phyloP scores from a whole-genome alignment of 2,113 vertebrate genomes.

The Pogona vitticeps region DNA sequence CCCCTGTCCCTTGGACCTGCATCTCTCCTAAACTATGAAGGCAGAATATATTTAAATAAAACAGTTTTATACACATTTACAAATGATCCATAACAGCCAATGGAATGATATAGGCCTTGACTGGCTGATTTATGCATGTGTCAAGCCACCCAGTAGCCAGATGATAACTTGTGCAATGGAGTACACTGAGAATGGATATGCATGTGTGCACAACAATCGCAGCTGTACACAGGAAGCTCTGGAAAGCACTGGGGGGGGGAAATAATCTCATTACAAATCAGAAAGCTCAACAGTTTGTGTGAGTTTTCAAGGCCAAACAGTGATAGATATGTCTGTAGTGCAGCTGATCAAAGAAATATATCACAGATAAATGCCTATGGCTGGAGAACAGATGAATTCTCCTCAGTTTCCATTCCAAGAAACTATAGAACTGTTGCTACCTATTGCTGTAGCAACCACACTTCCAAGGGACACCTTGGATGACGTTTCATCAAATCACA shows the following conservation, averaged over 20 bases:
- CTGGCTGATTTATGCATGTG: rapidly evolving
- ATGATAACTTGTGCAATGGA: neutral
- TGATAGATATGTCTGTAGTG: neutral
- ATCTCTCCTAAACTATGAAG: conserved; percentile 49
- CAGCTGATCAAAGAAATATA: neutral
- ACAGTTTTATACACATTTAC: conserved; percentile 69
- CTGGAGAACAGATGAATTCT: neutral
- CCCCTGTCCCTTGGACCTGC: conserved; percentile 38
- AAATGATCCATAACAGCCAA: conserved; percentile 63
- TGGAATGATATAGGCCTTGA: conserved; percentile 51
- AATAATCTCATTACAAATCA: conserved; percentile 73
- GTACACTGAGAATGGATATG: conserved; percentile 24
- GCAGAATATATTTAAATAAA: conserved; percentile 66
- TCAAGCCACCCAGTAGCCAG: neutral
- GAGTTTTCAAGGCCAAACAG: neutral
- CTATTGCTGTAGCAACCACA: neutral
- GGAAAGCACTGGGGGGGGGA: conserved; percentile 31
- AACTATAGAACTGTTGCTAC: neutral
- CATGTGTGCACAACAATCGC: conserved; percentile 31
- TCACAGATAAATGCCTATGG: conserved; percentile 36
- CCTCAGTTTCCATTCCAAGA: no score
- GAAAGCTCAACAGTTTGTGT: conserved; percentile 53
- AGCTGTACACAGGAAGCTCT: conserved; percentile 44
- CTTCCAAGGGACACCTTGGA: neutral
- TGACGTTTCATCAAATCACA: neutral